Conservation (phyloP, 2,797 vertebrate genomes). For the Threskiornis aethiopicus region DNA sequence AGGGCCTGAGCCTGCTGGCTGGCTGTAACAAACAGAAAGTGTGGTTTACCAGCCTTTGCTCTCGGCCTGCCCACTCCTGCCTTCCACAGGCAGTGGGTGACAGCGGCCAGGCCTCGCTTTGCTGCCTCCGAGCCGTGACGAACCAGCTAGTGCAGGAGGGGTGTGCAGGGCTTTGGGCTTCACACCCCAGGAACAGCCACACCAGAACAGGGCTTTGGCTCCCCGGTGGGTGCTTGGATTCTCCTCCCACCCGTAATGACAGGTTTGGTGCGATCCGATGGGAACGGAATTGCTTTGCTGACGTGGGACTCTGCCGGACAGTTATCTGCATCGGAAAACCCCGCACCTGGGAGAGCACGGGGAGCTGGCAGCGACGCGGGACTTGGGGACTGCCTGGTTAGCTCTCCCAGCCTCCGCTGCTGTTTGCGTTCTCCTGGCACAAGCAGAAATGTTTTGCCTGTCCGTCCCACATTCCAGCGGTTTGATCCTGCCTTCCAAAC, state of each 20-base stretch:
- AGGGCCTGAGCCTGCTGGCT: background rate
- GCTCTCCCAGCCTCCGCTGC: background rate
- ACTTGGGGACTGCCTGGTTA: fast-evolving
- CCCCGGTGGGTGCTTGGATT: background rate
- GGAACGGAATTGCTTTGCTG: background rate
- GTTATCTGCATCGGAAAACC: background rate
- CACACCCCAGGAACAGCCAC: background rate
- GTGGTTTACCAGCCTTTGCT: background rate
- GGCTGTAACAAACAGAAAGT: background rate
- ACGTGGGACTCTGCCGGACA: background rate
- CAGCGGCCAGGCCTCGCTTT: background rate
- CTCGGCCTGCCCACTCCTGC: background rate
- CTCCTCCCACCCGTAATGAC: background rate
- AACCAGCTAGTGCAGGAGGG: background rate
- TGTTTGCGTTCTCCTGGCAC: background rate
- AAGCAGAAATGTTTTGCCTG: background rate
- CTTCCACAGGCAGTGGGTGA: background rate
- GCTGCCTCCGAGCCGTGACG: background rate
- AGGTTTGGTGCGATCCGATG: background rate
- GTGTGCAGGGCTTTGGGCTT: background rate
- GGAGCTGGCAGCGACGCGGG: fast-evolving
- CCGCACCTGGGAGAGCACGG: fast-evolving
- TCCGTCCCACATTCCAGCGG: background rate
- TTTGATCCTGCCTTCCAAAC: background rate
- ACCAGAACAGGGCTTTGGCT: background rate